Base-by-base conservation (phyloP, 2,113 vertebrate species). In the Antigone vipio region DNA sequence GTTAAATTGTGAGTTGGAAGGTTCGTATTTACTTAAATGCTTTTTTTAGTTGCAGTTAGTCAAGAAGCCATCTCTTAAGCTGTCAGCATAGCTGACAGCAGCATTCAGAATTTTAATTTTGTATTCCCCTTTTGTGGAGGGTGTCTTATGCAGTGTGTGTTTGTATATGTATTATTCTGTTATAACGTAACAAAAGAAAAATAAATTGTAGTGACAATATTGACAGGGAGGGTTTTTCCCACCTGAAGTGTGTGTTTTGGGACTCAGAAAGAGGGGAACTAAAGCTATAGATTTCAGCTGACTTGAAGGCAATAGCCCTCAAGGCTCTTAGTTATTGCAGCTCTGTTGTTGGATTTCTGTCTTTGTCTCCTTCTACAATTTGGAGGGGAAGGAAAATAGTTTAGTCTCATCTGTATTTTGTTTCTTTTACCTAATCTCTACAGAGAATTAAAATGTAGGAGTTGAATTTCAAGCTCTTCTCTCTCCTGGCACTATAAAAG, bases 361-460 rank as follows among this genome's bases (percentile, higher is more conserved):
- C 30, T 78, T 26, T 83, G 55, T 59, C 62, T 3, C 56, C 19
- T 55, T 27, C 30, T 55, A 21, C 2, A 12, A 1, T n/a, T 86
- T 72, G 6, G 42, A 72, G 69, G 44, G 20, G 35, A 92, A 89
- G 45, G n/a, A 55, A 89, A 92, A 87, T 76, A 94, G 82, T 92
- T 96, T 90, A 85, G 80, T 93, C 86, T 97, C 53, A 52, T 67
- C 23, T 68, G 50, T 75, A 59, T 85, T 93, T 95, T 93, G 79
- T 86, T 93, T 91, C 52, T 91, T 91, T 92, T 92, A 87, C 52
- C 35, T 92, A 93, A 92, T 96, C 83, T 93, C 59, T 92, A 24
- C 47, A 38, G 45, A 78, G 69, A 89, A 91, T 93, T 91, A 60
- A 92, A 78, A 55, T 78, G 79, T 72, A 80, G 56, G 85, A 58